Percentiles rank a stretch among this genome's conserved stretches.
Conservation (phyloP, 2,888 invertebrate genomes). For the Polymixis lichenea region DNA sequence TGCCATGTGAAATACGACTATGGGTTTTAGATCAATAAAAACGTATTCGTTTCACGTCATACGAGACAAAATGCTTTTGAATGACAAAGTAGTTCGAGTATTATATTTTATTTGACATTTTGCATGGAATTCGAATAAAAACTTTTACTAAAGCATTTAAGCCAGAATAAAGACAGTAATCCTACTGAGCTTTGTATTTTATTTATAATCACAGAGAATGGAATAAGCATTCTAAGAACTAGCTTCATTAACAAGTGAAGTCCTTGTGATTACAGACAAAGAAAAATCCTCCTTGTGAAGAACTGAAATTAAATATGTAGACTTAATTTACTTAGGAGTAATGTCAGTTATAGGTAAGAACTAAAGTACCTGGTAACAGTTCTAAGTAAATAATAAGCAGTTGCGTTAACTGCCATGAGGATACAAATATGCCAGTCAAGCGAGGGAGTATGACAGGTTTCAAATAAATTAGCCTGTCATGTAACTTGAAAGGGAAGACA, state of each 20-base stretch:
- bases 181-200: conserved; percentile 1
- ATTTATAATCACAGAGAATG: conserved; percentile 10
- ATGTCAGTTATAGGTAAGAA: conserved; percentile 22
- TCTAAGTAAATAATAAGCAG: conserved; percentile 38
- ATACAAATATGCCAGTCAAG: conserved; percentile 60
- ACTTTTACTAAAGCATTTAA: not conserved
- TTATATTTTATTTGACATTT: conserved; percentile 23
- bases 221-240: conserved; percentile 17
- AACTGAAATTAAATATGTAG: conserved; percentile 35
- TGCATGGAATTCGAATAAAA: not conserved
- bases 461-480: conserved; percentile 61
- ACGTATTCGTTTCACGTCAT: conserved; percentile 58
- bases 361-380: conserved; percentile 22
- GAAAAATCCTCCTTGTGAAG: conserved; percentile 18
- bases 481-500: conserved; percentile 52
- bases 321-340: conserved; percentile 8
- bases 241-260: conserved; percentile 22
- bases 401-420: conserved; percentile 44
- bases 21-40: conserved; percentile 69
- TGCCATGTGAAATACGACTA: conserved; percentile 78
- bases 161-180: not conserved
- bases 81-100: conserved; percentile 19
- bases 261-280: conserved; percentile 27
- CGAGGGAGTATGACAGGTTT: conserved; percentile 53
- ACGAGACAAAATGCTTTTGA: conserved; percentile 44